Evolutionary conservation across 2,113 vertebrate genomes (phyloP).

Genomic region (Motacilla tschutschensis): DNA sequence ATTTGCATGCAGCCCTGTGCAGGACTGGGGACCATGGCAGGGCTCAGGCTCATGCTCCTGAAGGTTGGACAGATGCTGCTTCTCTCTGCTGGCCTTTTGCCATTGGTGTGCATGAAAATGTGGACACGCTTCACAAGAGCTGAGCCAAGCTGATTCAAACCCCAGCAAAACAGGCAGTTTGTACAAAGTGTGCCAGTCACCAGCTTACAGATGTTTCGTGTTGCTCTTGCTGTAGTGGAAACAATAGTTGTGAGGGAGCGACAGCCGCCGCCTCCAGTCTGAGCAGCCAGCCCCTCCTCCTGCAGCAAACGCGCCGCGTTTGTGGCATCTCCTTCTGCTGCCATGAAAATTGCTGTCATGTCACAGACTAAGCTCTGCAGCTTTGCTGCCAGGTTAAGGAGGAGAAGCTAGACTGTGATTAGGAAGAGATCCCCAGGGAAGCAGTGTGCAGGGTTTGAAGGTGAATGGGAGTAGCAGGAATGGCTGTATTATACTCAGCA

Average conservation of each 20-base stretch:
- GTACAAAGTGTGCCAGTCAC: not conserved
- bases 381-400: constrained; percentile 15
- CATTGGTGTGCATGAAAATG: not conserved
- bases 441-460: not conserved
- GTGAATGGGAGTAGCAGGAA: not conserved
- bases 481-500: not conserved
- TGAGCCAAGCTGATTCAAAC: not conserved
- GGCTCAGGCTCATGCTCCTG: not conserved
- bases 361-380: not conserved
- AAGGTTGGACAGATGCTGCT: not conserved
- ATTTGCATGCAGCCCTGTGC: not conserved
- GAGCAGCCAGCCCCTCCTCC: constrained; percentile 28
- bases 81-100: not conserved
- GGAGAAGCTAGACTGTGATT: not conserved
- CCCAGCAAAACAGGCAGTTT: not conserved
- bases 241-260: constrained; percentile 10
- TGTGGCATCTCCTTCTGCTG: constrained; percentile 22
- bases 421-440: not conserved
- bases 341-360: constrained; percentile 21
- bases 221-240: not conserved
- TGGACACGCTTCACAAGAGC: not conserved
- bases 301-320: not conserved
- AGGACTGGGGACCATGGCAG: not conserved
- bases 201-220: not conserved
- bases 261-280: not conserved